phyloP scores from a whole-genome alignment of 1,140 invertebrate genomes.

The Acyrthosiphon pisum region DNA sequence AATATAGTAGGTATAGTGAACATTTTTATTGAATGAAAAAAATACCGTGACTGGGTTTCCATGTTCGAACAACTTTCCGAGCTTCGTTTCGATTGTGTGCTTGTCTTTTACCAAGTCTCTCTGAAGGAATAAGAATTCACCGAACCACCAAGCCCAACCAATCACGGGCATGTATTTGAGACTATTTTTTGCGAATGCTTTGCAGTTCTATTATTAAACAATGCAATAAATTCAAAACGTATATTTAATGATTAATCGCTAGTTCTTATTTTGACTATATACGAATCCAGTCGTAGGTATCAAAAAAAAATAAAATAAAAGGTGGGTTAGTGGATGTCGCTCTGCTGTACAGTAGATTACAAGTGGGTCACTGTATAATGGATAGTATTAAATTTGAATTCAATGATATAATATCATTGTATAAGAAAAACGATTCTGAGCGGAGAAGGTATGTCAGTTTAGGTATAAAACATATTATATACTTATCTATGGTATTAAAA shows the following conservation, averaged over 20 bases:
- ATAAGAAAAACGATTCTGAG: too few species aligned
- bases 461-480: too few species aligned
- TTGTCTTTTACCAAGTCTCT: slow-evolving; percentile 90
- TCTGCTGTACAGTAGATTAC: too few species aligned
- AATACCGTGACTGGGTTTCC: slow-evolving; percentile 84
- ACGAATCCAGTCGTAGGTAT: not conserved
- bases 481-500: too few species aligned
- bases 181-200: slow-evolving; percentile 93
- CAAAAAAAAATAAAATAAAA: not conserved
- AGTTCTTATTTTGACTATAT: not conserved
- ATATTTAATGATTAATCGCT: not conserved
- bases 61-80: slow-evolving; percentile 84
- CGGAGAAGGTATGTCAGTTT: too few species aligned
- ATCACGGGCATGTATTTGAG: slow-evolving; percentile 91
- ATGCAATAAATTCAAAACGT: slow-evolving; percentile 59
- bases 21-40: not conserved
- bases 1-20: too few species aligned
- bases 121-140: slow-evolving; percentile 91
- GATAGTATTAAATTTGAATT: too few species aligned
- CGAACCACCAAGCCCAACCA: slow-evolving; percentile 95
- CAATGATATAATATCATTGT: too few species aligned
- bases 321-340: too few species aligned
- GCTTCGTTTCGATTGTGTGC: slow-evolving; percentile 79
- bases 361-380: too few species aligned
- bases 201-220: slow-evolving; percentile 78